A percentile compares a stretch with the other conserved stretches of the same genome.
Evolutionary conservation across 2,797 vertebrate genomes (phyloP).

Genomic region (Macrochelys suwanniensis): DNA sequence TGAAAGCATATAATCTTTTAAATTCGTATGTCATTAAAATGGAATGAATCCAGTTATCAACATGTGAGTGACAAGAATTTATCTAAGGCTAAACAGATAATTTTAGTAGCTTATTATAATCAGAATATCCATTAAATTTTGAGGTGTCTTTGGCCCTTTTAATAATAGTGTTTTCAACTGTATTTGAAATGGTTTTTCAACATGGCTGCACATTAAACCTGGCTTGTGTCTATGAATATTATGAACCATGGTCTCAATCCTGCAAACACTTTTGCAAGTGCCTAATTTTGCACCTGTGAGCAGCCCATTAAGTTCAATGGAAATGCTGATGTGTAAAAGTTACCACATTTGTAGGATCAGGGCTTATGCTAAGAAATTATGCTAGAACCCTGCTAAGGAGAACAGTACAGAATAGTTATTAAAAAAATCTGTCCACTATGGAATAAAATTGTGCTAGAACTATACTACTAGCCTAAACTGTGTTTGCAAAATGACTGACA

Average conservation of each 20-base stretch:
- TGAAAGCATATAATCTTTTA: neutral
- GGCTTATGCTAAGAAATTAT: slow-evolving; percentile 30
- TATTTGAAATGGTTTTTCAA: neutral
- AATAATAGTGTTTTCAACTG: neutral
- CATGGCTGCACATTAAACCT: neutral
- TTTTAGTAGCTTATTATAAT: neutral
- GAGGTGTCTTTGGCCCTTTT: neutral
- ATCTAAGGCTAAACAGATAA: neutral
- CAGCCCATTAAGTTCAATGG: slow-evolving; percentile 5
- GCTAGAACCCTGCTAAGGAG: slow-evolving; percentile 8
- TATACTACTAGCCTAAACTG: slow-evolving; percentile 40
- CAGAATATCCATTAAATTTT: slow-evolving; percentile 31
- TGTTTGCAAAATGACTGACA: slow-evolving; percentile 45
- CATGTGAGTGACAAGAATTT: slow-evolving; percentile 6
- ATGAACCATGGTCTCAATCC: neutral
- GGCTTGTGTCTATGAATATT: neutral
- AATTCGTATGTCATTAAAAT: neutral
- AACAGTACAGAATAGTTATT: slow-evolving; percentile 36
- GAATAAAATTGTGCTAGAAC: slow-evolving; percentile 42
- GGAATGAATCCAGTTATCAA: neutral
- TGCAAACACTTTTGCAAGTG: neutral
- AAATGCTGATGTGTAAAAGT: slow-evolving; percentile 24
- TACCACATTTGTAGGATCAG: slow-evolving; percentile 7
- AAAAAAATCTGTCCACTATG: slow-evolving; percentile 34
- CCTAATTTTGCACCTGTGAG: neutral